These are phyloP conservation scores for Amphipyra tragopoginis DNA, from an alignment of 2,888 invertebrate genomes.

Conservation along the genomic window DNA sequence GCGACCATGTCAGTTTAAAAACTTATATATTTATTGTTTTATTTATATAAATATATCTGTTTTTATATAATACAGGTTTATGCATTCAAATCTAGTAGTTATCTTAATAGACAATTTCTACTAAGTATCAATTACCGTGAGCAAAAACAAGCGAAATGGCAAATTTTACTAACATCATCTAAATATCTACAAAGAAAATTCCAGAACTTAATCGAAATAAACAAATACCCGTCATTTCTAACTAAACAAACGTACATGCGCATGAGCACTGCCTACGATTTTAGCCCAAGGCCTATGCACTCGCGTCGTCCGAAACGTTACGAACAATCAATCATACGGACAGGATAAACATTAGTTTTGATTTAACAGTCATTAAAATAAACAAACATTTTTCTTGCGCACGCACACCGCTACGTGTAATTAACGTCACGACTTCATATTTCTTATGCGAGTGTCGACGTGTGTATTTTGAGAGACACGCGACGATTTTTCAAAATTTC, in stretches of 20 bases:
- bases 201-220: constrained; percentile 1
- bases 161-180: too few relatives aligned
- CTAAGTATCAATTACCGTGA: too few relatives aligned
- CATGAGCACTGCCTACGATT: constrained; percentile 37
- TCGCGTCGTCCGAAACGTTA: constrained; percentile 66
- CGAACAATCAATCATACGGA: constrained; percentile 79
- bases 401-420: constrained; percentile 69
- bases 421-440: constrained; percentile 79
- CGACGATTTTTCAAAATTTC: constrained; percentile 60
- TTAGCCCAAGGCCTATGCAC: constrained; percentile 69
- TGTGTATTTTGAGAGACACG: constrained; percentile 55
- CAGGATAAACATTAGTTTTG: constrained; percentile 81
- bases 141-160: too few relatives aligned
- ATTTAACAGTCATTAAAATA: constrained; percentile 81
- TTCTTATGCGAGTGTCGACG: constrained; percentile 64
- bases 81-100: too few relatives aligned
- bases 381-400: constrained; percentile 76
- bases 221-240: constrained; percentile 37
- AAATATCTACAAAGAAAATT: not conserved
- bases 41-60: too few relatives aligned
- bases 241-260: constrained; percentile 37
- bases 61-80: too few relatives aligned
- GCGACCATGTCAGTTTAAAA: too few relatives aligned
- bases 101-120: too few relatives aligned
- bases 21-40: too few relatives aligned